These are phyloP conservation scores for Drosophila neotestacea DNA, from an alignment of 2,888 invertebrate species.

Conservation along the genomic window DNA sequence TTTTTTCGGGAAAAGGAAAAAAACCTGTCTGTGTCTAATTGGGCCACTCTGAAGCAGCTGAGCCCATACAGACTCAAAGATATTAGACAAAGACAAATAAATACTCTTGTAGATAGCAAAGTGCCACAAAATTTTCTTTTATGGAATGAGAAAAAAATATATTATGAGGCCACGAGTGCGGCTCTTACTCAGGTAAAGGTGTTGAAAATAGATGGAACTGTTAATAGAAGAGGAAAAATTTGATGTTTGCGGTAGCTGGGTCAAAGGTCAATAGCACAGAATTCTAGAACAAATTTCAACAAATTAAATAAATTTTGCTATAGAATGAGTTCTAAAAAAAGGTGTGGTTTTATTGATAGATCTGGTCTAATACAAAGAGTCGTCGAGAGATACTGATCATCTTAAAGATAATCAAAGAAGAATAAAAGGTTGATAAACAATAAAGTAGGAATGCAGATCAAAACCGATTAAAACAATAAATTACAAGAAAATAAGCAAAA, in stretches of 20 bases:
- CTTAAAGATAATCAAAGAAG: neutral
- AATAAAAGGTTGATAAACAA: neutral
- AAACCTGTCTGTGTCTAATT: slow-evolving; percentile 53
- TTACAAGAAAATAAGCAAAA: neutral
- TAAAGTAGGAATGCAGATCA: neutral
- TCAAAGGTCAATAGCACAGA: slow-evolving; percentile 37
- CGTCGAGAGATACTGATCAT: neutral
- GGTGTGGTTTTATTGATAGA: slow-evolving; percentile 16
- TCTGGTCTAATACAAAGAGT: slow-evolving; percentile 11
- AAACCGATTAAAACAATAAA: neutral
- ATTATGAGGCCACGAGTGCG: slow-evolving; percentile 3
- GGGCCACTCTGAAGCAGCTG: slow-evolving; percentile 58
- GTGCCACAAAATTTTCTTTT: slow-evolving; percentile 19
- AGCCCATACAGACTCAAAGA: slow-evolving; percentile 43
- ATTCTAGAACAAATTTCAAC: slow-evolving; percentile 24
- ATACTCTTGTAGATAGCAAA: slow-evolving; percentile 30
- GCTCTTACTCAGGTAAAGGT: slow-evolving; percentile 34
- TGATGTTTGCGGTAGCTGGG: slow-evolving; percentile 34
- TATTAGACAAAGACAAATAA: slow-evolving; percentile 36
- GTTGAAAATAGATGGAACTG: slow-evolving; percentile 21
- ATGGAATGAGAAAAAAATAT: slow-evolving; percentile 1
- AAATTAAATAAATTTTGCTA: slow-evolving; percentile 33
- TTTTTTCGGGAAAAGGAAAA: slow-evolving; percentile 10
- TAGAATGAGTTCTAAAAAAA: slow-evolving; percentile 1
- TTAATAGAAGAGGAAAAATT: slow-evolving; percentile 5